phyloP scores from a whole-genome alignment of 2,888 invertebrate genomes.

The Poecilus cupreus region DNA sequence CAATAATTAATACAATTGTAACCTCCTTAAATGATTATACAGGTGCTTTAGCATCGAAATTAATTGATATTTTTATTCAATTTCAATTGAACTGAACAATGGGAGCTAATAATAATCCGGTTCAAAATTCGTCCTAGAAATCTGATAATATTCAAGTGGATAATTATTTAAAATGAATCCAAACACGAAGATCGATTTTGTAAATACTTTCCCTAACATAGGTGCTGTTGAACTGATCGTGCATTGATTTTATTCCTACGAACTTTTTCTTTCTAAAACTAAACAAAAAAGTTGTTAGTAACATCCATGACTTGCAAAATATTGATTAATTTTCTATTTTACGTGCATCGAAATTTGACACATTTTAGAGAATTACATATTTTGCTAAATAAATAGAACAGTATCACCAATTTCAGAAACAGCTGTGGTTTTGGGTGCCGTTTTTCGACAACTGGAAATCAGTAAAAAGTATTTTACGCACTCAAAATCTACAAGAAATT shows the following conservation, averaged over 20 bases:
- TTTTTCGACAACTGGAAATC: too few relatives aligned
- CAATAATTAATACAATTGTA: conserved; percentile 11
- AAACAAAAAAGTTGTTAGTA: background rate
- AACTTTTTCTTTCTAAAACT: background rate
- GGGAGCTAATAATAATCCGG: background rate
- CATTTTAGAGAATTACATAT: too few relatives aligned
- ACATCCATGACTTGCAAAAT: background rate
- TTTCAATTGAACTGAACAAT: background rate
- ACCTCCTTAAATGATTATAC: background rate
- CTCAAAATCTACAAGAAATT: too few relatives aligned
- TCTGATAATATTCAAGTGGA: background rate
- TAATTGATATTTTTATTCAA: background rate
- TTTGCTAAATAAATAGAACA: too few relatives aligned
- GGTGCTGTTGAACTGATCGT: background rate
- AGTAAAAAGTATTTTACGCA: too few relatives aligned
- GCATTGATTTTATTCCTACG: background rate
- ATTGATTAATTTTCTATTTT: background rate
- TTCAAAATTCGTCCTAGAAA: background rate
- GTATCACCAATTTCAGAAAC: too few relatives aligned
- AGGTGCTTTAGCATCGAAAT: background rate
- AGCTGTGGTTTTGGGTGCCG: too few relatives aligned
- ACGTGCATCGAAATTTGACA: too few relatives aligned
- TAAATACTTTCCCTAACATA: background rate
- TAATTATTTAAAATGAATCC: conserved; percentile 1
- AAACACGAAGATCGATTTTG: background rate